phyloP scores from a whole-genome alignment of 2,797 vertebrate genomes.

The Pseudopleuronectes americanus region DNA sequence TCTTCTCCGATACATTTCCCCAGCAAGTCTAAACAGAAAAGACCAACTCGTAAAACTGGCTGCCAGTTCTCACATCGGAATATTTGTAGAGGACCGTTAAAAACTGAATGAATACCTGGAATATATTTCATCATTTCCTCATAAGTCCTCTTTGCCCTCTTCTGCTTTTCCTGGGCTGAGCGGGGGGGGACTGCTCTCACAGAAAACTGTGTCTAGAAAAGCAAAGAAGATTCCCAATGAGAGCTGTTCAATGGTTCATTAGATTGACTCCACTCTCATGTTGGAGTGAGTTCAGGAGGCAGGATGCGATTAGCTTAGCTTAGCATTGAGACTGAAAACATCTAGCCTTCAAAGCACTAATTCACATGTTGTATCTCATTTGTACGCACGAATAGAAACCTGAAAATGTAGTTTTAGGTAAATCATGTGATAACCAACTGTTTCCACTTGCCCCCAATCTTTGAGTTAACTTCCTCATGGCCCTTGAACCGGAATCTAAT shows the following conservation, averaged over 20 bases:
- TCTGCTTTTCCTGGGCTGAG: conserved; percentile 89
- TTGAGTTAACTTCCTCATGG: too few species aligned
- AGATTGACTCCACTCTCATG: too few species aligned
- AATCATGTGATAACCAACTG: too few species aligned
- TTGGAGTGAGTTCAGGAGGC: too few species aligned
- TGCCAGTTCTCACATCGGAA: background rate
- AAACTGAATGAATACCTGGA: conserved; percentile 85
- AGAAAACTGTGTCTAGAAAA: conserved; percentile 92
- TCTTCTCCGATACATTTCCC: conserved; percentile 97
- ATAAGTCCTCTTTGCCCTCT: conserved; percentile 93
- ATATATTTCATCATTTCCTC: conserved; percentile 97
- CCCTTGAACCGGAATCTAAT: too few species aligned
- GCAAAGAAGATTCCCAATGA: background rate
- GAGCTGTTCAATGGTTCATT: too few species aligned
- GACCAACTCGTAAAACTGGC: background rate
- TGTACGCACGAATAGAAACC: too few species aligned
- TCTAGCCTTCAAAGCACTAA: background rate
- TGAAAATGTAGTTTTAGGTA: too few species aligned
- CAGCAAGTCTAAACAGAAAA: conserved; percentile 85
- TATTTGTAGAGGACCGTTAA: background rate
- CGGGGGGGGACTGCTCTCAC: conserved; percentile 92
- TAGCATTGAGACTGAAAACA: background rate
- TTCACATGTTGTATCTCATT: too few species aligned
- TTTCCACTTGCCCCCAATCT: too few species aligned
- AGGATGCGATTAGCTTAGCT: background rate